These are phyloP conservation scores for Rattus rattus DNA, from an alignment of 2,113 vertebrate genomes.

Conservation along the genomic window DNA sequence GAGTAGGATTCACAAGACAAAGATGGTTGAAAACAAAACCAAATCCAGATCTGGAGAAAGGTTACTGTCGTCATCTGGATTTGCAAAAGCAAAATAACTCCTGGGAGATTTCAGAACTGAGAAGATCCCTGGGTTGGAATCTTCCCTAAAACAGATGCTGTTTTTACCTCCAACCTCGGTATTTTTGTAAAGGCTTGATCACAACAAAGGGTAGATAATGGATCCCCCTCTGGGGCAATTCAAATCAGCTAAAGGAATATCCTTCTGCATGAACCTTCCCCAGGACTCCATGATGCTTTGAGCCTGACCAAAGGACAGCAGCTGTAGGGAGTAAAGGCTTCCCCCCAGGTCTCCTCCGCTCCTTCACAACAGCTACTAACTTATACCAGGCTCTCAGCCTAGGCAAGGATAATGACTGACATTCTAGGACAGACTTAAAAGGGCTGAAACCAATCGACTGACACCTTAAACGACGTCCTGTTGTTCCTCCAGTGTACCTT, in stretches of 20 bases:
- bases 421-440: conserved; percentile 77
- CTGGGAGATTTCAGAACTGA: conserved; percentile 91
- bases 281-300: conserved; percentile 83
- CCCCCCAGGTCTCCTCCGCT: conserved; percentile 82
- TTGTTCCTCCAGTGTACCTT: conserved; percentile 73
- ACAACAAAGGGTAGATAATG: conserved; percentile 92
- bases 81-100: conserved; percentile 88
- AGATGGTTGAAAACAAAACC: too few species aligned
- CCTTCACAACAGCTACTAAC: conserved; percentile 78
- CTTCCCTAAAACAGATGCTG: conserved; percentile 92
- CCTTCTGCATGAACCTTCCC: conserved; percentile 85
- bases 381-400: conserved; percentile 71
- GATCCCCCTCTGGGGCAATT: conserved; percentile 92
- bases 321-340: conserved; percentile 82
- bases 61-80: conserved; percentile 79
- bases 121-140: conserved; percentile 91
- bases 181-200: conserved; percentile 87
- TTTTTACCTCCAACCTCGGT: conserved; percentile 87
- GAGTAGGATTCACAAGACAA: neutral
- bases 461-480: conserved; percentile 56
- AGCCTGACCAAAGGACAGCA: conserved; percentile 79
- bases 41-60: conserved; percentile 95
- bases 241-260: conserved; percentile 85
- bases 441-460: conserved; percentile 74
- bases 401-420: conserved; percentile 66